These are phyloP conservation scores for Patella ulyssiponensis DNA, from an alignment of 2,888 invertebrate genomes.

Conservation along the genomic window DNA sequence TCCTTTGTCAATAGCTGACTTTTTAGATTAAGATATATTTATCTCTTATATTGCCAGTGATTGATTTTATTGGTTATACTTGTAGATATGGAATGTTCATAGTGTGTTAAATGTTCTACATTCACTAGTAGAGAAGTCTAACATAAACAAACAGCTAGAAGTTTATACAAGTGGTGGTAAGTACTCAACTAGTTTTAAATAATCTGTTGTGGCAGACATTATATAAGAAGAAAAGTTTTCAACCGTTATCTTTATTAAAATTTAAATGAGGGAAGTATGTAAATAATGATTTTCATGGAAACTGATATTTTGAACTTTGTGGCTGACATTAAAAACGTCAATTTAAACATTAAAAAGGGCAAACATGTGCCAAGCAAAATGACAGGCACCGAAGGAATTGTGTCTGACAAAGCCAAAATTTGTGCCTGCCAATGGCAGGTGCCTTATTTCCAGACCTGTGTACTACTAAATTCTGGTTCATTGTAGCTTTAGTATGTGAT, in stretches of 20 bases:
- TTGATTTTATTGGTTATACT: background rate
- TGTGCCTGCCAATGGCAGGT: too few relatives aligned
- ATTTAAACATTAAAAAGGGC: background rate
- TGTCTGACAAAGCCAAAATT: too few relatives aligned
- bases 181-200: background rate
- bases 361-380: background rate
- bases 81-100: conserved; percentile 91
- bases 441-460: too few relatives aligned
- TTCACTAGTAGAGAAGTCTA: conserved; percentile 96
- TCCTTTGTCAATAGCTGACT: too few relatives aligned
- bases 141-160: conserved; percentile 96
- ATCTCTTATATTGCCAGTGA: background rate
- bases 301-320: too few relatives aligned
- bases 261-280: too few relatives aligned
- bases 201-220: too few relatives aligned
- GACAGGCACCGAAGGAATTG: too few relatives aligned
- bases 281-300: too few relatives aligned
- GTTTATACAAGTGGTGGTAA: conserved; percentile 77
- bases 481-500: background rate
- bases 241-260: too few relatives aligned
- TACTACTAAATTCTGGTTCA: background rate
- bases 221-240: too few relatives aligned
- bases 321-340: background rate
- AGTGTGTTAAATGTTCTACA: conserved; percentile 98
- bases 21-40: background rate